Base-by-base conservation (phyloP, 2,888 invertebrate species). In the Dasypogon diadema region DNA sequence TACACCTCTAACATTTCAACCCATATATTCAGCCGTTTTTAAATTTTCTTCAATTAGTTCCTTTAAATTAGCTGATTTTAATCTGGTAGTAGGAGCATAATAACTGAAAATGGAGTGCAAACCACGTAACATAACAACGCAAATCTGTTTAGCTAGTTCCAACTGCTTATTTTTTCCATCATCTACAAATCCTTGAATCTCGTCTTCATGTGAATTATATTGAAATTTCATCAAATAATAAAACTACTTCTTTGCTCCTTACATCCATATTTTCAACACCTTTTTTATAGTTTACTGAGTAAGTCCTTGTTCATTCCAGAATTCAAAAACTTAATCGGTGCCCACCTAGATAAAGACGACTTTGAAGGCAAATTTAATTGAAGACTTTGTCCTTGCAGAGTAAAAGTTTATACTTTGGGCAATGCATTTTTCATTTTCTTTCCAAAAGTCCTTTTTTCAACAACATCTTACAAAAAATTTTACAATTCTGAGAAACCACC, bases 401-500 rank as follows among this genome's bases (percentile, higher is more conserved):
- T 63, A 37, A 18, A 63, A 21, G 18, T 16, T 5, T 21, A 63
- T 37, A 8, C 37, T 21, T 37, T 63, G 63, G 1, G 63, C 63
- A 18, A 63, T 34, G 14, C n/a, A 42, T 22, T 63, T 63, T 21
- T 63, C 21, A 6, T 63, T n/a, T 63, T 26, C 21, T n/a, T 34
- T 2, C 37, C 37, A 37, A 42, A 6, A n/a, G 2, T 34, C 1
- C 30, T 58, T 8, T 63, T n/a, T 8, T 37, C 8, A 63, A 12
- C 14, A 63, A 37, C 63, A 63, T 63, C 42, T 63, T 63, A n/a
- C 63, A 63, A 21, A 42, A 42, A n/a, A 26, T 42, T 37, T 37
- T 63, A 2, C 26, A 34, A 18, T 63, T 24, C 30, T 1, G 2
- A 14, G 58, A 58, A 30, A 58, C 1, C n/a, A 8, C 14, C 5